Conservation (phyloP, 2,888 invertebrate species). For the Acrobasis repandana region DNA sequence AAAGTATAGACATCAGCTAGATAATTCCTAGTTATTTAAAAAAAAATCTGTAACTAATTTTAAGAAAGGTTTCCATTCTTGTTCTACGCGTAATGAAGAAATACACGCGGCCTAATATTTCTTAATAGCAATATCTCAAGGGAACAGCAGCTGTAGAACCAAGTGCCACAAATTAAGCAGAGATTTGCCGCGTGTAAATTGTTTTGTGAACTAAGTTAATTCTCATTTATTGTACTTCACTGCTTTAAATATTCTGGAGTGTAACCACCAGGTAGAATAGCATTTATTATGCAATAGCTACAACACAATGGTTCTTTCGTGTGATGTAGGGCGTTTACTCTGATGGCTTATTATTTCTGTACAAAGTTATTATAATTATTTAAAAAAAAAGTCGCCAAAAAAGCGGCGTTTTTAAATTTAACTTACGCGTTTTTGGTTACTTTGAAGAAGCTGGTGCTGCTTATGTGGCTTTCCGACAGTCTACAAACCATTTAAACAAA, state of each 20-base stretch:
- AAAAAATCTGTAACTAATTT: too few species aligned
- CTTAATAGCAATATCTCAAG: slow-evolving; percentile 17
- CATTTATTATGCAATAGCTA: slow-evolving; percentile 13
- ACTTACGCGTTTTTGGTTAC: too few species aligned
- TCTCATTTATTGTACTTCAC: slow-evolving; percentile 33
- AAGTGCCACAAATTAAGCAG: slow-evolving; percentile 21
- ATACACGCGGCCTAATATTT: slow-evolving; percentile 12
- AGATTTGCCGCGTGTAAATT: slow-evolving; percentile 39
- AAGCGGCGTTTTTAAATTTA: too few species aligned
- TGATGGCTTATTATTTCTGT: neutral
- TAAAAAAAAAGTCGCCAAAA: too few species aligned
- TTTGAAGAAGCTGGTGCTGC: too few species aligned
- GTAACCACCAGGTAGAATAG: slow-evolving; percentile 7
- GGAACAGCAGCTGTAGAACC: slow-evolving; percentile 22
- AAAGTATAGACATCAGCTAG: too few species aligned
- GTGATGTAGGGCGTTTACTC: neutral
- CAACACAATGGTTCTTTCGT: neutral
- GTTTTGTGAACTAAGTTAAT: slow-evolving; percentile 41
- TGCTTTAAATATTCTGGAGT: slow-evolving; percentile 12
- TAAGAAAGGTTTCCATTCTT: too few species aligned
- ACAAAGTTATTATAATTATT: too few species aligned
- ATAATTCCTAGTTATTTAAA: too few species aligned
- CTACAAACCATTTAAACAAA: too few species aligned
- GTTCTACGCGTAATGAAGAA: slow-evolving; percentile 10
- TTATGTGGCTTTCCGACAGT: too few species aligned